Conservation (phyloP, 1,140 invertebrate genomes). For the Colletes gigas region DNA sequence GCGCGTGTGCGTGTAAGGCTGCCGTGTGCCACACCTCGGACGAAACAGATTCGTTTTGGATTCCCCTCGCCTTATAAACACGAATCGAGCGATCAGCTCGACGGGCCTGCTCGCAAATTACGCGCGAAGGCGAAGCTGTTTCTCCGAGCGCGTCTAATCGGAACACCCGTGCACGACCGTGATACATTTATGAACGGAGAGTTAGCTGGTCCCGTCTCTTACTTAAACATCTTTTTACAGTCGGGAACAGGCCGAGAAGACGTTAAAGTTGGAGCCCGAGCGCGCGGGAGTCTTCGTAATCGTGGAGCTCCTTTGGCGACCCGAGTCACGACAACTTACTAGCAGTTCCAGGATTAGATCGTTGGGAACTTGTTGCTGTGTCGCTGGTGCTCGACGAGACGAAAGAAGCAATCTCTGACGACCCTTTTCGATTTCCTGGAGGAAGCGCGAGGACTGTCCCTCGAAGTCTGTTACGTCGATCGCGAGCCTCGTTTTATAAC, state of each 20-base stretch:
- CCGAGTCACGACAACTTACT: background rate
- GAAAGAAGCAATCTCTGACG: background rate
- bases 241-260: background rate
- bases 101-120: background rate
- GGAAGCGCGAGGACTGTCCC: background rate
- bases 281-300: background rate
- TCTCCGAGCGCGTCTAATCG: background rate
- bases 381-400: background rate
- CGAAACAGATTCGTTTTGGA: background rate
- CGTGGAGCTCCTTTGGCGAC: background rate
- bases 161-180: background rate
- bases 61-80: too few relatives aligned
- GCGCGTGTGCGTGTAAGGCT: constrained; percentile 58
- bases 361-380: constrained; percentile 12
- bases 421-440: background rate
- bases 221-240: background rate
- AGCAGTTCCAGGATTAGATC: background rate
- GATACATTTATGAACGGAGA: background rate
- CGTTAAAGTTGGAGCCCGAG: background rate
- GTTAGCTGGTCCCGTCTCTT: background rate
- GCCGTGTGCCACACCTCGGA: constrained; percentile 8
- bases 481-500: background rate
- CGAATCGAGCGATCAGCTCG: background rate
- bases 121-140: background rate
- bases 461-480: background rate